phyloP scores from a whole-genome alignment of 2,888 invertebrate species.

The Labia minor region DNA sequence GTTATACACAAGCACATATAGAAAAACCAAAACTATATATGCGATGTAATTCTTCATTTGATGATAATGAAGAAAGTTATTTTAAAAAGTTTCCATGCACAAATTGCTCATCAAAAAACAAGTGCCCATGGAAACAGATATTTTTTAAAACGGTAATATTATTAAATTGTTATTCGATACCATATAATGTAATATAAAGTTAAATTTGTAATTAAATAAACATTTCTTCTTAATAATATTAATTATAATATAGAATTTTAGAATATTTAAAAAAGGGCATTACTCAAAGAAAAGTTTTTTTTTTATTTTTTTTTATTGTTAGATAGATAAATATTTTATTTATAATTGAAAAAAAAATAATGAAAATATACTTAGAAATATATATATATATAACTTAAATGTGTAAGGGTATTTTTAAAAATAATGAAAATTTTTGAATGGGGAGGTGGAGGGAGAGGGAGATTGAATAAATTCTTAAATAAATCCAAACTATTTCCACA shows the following conservation, averaged over 20 bases:
- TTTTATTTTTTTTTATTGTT: no score
- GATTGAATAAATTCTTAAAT: no score
- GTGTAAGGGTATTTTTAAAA: background rate
- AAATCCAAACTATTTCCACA: no score
- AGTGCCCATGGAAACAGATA: background rate
- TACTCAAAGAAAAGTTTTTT: no score
- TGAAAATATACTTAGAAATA: no score
- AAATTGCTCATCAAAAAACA: background rate
- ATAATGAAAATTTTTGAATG: background rate
- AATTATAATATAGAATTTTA: no score
- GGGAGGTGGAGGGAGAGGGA: background rate
- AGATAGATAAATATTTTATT: no score
- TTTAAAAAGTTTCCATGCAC: background rate
- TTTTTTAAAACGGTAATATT: background rate
- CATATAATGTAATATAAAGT: no score
- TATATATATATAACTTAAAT: background rate
- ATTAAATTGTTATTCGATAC: no score
- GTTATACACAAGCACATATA: slow-evolving; percentile 31
- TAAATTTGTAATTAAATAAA: no score
- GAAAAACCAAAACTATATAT: slow-evolving; percentile 25
- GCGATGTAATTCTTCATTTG: background rate
- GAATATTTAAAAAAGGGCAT: no score
- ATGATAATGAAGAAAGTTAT: background rate
- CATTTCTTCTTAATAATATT: no score
- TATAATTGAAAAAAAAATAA: background rate